Base-by-base conservation (phyloP, 1,140 invertebrate genomes). In the Cotesia typhae region DNA sequence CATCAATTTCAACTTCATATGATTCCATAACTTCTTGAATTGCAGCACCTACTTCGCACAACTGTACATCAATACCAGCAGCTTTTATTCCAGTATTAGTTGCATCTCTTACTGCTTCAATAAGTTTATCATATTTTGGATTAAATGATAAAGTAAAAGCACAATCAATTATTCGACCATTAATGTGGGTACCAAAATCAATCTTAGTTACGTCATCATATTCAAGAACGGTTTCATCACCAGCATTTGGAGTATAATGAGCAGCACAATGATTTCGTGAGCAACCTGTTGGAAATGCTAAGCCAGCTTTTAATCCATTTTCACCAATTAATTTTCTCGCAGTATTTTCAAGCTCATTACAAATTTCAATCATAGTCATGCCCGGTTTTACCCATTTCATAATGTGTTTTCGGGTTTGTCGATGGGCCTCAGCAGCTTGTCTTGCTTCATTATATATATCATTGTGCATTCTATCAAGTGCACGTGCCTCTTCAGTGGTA, bases 21-120 rank as follows among this genome's bases (percentile, higher is more conserved):
- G 96, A 98, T 81, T 99, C 98, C 98, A 99, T 99, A 0, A 98
- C 96, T 88, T 99, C 98, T 84, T 99, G 98, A 81, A 99, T 97
- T 4, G 95, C 95, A 79, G 96, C 95, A 14, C 98, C 98, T 78
- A 99, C 94, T 83, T 99, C 98, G 87, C 98, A 99, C 61, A 99
- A 89, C 79, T 96, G 91, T 0, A 98, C 98, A 88, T 99, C 98
- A 78, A 99, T 98, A 63, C 98, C 98, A 17, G 96, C 94, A 76
- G 92, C 92, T 82, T 92, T 94, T 72, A 99, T 99, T 38, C 98
- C 98, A 1, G 98, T 98, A 83, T 99, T 98, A 4, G 98, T 99
- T 1, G 98, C 97, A 83, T 98, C 98, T 79, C 95, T 91, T 0
- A 99, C 98, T 53, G 98, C 98, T 83, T 99, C 93, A 72, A 99